A percentile compares a stretch with the other conserved stretches of the same genome.
These are phyloP conservation scores for Cyprinodon brontotheroides DNA, from an alignment of 2,113 vertebrate genomes.

Conservation along the genomic window DNA sequence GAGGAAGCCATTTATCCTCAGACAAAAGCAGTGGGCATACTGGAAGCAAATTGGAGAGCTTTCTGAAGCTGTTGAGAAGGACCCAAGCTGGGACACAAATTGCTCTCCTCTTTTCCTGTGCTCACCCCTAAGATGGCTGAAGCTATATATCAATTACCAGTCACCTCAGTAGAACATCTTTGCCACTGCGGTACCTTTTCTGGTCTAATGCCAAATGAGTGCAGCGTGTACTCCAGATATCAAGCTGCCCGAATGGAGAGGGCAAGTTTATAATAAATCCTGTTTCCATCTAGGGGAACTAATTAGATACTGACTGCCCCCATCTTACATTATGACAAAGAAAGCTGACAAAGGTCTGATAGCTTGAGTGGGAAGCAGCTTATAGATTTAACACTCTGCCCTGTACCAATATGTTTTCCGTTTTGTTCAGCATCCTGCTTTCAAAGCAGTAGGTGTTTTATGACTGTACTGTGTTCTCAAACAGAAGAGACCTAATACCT, in stretches of 20 bases:
- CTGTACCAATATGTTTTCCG: slow-evolving; percentile 31
- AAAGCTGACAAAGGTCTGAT: slow-evolving; percentile 30
- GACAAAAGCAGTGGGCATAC: slow-evolving; percentile 62
- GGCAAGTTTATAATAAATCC: slow-evolving; percentile 56
- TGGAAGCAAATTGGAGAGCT: slow-evolving; percentile 67
- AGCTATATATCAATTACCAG: slow-evolving; percentile 67
- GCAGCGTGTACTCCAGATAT: slow-evolving; percentile 25
- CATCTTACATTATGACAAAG: slow-evolving; percentile 29
- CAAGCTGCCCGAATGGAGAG: slow-evolving; percentile 29
- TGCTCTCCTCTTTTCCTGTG: slow-evolving; percentile 61
- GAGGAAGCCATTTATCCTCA: slow-evolving; percentile 58
- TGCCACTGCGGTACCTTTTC: slow-evolving; percentile 53
- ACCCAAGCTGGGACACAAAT: slow-evolving; percentile 68
- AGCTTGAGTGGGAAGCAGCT: slow-evolving; percentile 24
- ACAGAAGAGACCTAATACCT: slow-evolving; percentile 9
- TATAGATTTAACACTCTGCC: slow-evolving; percentile 27
- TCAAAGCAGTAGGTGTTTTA: slow-evolving; percentile 44
- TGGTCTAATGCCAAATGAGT: slow-evolving; percentile 58
- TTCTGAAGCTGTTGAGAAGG: slow-evolving; percentile 57
- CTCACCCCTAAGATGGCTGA: slow-evolving; percentile 59
- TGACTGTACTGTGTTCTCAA: slow-evolving; percentile 49
- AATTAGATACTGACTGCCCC: slow-evolving; percentile 48
- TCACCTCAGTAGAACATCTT: slow-evolving; percentile 52
- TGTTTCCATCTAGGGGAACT: slow-evolving; percentile 51
- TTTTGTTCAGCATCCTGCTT: slow-evolving; percentile 33